Conservation (phyloP, 2,888 invertebrate species). For the Drosophila recens region DNA sequence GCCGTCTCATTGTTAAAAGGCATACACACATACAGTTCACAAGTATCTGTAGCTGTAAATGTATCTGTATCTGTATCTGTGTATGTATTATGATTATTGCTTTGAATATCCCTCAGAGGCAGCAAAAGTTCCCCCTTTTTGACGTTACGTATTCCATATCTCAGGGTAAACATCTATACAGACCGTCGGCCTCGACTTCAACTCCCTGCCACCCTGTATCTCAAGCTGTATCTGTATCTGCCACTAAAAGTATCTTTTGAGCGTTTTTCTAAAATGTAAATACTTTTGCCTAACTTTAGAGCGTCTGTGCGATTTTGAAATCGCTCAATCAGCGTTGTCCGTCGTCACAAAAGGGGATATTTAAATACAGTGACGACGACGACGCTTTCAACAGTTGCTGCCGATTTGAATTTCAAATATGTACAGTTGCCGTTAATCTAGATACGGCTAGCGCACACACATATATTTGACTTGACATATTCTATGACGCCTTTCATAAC, state of each 20-base stretch:
- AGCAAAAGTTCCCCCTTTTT: slow-evolving; percentile 62
- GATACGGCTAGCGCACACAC: slow-evolving; percentile 53
- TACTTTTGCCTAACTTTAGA: slow-evolving; percentile 80
- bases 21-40: no score
- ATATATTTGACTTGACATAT: slow-evolving; percentile 62
- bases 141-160: slow-evolving; percentile 65
- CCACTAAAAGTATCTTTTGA: slow-evolving; percentile 62
- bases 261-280: slow-evolving; percentile 76
- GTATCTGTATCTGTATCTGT: slow-evolving; percentile 32
- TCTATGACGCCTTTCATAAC: slow-evolving; percentile 66
- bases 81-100: slow-evolving; percentile 66
- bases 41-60: slow-evolving; percentile 33
- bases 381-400: slow-evolving; percentile 58
- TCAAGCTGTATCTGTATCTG: slow-evolving; percentile 26
- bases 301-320: slow-evolving; percentile 63
- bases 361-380: slow-evolving; percentile 54
- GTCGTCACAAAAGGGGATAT: slow-evolving; percentile 58
- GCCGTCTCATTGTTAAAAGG: slow-evolving; percentile 44
- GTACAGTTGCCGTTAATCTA: slow-evolving; percentile 66
- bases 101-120: slow-evolving; percentile 60
- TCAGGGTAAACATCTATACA: slow-evolving; percentile 66
- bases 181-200: slow-evolving; percentile 44
- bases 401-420: slow-evolving; percentile 76
- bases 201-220: slow-evolving; percentile 18
- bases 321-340: slow-evolving; percentile 56